Evolutionary conservation across 2,888 invertebrate species (phyloP).

Genomic region (Herminia tarsipennalis): DNA sequence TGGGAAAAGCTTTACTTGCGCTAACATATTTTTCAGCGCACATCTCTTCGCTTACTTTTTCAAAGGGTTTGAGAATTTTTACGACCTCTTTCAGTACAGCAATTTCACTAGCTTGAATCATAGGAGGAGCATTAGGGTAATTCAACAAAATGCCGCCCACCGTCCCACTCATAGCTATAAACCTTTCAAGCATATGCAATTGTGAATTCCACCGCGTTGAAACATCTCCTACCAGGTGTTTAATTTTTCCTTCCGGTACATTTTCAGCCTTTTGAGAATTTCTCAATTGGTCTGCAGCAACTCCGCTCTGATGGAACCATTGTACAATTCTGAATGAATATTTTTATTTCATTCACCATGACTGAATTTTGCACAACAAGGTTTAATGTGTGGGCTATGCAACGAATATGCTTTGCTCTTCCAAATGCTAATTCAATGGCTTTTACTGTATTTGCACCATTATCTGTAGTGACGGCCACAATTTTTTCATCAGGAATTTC

Average conservation of each 20-base stretch:
- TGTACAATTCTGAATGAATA: constrained; percentile 40
- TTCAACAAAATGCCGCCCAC: constrained; percentile 38
- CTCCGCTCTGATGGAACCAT: constrained; percentile 44
- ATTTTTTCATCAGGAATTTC: constrained; percentile 34
- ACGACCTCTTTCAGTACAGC: constrained; percentile 40
- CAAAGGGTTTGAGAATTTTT: constrained; percentile 43
- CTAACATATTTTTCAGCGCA: constrained; percentile 47
- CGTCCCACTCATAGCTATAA: constrained; percentile 26
- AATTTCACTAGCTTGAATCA: constrained; percentile 46
- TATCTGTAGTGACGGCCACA: constrained; percentile 34
- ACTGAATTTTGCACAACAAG: constrained; percentile 39
- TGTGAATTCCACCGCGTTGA: constrained; percentile 48
- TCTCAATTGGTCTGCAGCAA: constrained; percentile 40
- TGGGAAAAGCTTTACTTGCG: constrained; percentile 47
- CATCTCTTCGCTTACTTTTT: constrained; percentile 47
- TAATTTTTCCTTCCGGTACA: constrained; percentile 39
- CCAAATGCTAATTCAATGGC: constrained; percentile 39
- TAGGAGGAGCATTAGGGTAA: constrained; percentile 41
- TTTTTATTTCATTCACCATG: constrained; percentile 26
- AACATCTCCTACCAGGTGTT: constrained; percentile 45
- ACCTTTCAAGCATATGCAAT: constrained; percentile 29
- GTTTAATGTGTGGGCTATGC: constrained; percentile 43
- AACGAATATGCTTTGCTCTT: constrained; percentile 40
- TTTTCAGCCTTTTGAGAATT: constrained; percentile 36
- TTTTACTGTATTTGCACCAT: constrained; percentile 38